Evolutionary conservation across 2,113 vertebrate genomes (phyloP), one percentile per base, ranked within the genome.

Genomic region (Prunella himalayana): DNA sequence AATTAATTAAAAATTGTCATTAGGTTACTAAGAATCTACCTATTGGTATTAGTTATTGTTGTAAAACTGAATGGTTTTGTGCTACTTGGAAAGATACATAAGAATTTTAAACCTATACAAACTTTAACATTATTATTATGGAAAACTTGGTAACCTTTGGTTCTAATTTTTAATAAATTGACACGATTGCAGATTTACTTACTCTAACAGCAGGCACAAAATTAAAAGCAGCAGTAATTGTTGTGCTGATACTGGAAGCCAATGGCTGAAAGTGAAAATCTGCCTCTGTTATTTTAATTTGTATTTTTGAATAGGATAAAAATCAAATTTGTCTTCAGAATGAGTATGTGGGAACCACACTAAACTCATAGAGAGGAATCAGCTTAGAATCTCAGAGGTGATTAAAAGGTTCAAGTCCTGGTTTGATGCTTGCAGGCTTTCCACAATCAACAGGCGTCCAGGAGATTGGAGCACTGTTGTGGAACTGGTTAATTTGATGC

Each of bases 1-100:
- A 70, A 81, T n/a, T 88, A 97, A 96, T 88, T 89, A 88, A 95
- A 96, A 95, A 77, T 47, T 4, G 42, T 92, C 57, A 72, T 88
- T 91, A 96, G 72, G 49, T 66, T 72, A 47, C 50, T 82, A 87
- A 93, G 49, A 81, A 54, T 59, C 18, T 96, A 79, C 86, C 71
- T 91, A 77, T 82, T 76, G 45, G 41, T 92, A 89, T 85, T 33
- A 53, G 51, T 64, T 96, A 78, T 75, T 96, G 39, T 72, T 86
- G 92, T 95, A 96, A 88, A 96, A 82, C 20, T 50, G 17, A 39
- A 44, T 47, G 4, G 3, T 88, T 90, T 88, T 73, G 20, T 61
- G 16, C 28, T 49, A 14, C 27, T 72, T 83, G 27, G 37, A 72
- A 68, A 66, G 10, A 71, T 37, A 13, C 22, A 50, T 42, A 44